phyloP scores from a whole-genome alignment of 2,797 vertebrate genomes.

The Tragopan temminckii region DNA sequence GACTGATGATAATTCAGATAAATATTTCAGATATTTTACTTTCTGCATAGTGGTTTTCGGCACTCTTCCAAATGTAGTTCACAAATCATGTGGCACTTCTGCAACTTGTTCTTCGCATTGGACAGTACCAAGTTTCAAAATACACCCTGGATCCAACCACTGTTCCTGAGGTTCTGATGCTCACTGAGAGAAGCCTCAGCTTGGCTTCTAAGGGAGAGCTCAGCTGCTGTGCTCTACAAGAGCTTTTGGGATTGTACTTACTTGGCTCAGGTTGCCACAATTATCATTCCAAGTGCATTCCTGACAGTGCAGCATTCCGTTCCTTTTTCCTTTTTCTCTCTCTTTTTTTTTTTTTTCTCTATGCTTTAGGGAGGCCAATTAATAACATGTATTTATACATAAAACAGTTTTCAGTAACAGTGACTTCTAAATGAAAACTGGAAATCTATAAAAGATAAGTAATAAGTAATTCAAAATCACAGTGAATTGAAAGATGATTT shows the following conservation, averaged over 20 bases:
- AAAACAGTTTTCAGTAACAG: not conserved
- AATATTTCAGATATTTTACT: slow-evolving; percentile 10
- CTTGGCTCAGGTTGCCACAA: not conserved
- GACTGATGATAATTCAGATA: not conserved
- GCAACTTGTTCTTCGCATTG: not conserved
- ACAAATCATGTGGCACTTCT: not conserved
- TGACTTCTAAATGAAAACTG: not conserved
- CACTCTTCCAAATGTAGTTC: not conserved
- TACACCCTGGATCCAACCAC: not conserved
- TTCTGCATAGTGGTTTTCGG: not conserved
- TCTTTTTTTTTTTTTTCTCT: not conserved
- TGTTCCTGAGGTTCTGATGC: fast-evolving
- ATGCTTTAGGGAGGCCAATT: not conserved
- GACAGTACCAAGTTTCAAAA: not conserved
- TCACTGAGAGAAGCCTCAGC: not conserved
- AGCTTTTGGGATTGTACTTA: not conserved
- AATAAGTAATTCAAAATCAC: not conserved
- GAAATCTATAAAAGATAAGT: not conserved
- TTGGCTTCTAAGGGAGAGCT: not conserved
- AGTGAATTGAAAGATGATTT: not conserved
- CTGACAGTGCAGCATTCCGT: not conserved
- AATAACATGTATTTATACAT: not conserved
- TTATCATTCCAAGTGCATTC: not conserved
- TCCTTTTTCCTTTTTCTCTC: not conserved
- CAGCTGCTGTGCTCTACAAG: not conserved